Evolutionary conservation across 2,888 invertebrate species (phyloP).

Genomic region (Slavum lentiscoides): DNA sequence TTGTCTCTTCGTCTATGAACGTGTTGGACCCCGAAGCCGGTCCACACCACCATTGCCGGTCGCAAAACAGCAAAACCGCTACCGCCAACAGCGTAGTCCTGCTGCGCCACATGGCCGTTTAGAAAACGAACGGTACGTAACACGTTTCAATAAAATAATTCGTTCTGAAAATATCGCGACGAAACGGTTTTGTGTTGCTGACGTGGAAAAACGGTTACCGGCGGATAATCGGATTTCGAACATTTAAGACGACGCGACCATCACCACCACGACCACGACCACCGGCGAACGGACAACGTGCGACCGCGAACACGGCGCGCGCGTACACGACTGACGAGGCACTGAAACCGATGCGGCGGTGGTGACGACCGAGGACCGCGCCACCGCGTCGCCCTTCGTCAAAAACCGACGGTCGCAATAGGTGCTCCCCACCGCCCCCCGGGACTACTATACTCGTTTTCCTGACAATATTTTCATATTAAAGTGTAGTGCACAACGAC

Average conservation of each 20-base stretch:
- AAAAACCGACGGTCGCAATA: background rate
- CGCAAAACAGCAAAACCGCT: background rate
- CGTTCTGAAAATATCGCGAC: no score
- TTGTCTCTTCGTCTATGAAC: slow-evolving; percentile 39
- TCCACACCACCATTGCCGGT: background rate
- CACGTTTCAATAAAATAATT: no score
- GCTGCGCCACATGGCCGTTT: background rate
- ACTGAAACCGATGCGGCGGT: background rate
- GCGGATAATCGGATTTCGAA: background rate
- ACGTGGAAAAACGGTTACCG: background rate
- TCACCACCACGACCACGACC: background rate
- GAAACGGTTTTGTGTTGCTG: no score
- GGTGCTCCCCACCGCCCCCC: background rate
- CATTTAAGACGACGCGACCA: background rate
- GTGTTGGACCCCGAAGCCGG: slow-evolving; percentile 26
- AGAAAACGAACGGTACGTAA: no score
- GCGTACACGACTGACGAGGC: slow-evolving; percentile 24
- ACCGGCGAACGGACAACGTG: background rate
- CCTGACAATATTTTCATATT: no score
- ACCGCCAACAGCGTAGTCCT: background rate
- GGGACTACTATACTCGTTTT: no score
- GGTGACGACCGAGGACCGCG: background rate
- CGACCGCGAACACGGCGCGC: slow-evolving; percentile 21
- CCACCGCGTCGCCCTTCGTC: background rate
- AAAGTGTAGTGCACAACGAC: no score